Evolutionary conservation across 37 sponge, comb jelly and placozoan genomes (phyloP).

Genomic region (Dysidea cf. avara): DNA sequence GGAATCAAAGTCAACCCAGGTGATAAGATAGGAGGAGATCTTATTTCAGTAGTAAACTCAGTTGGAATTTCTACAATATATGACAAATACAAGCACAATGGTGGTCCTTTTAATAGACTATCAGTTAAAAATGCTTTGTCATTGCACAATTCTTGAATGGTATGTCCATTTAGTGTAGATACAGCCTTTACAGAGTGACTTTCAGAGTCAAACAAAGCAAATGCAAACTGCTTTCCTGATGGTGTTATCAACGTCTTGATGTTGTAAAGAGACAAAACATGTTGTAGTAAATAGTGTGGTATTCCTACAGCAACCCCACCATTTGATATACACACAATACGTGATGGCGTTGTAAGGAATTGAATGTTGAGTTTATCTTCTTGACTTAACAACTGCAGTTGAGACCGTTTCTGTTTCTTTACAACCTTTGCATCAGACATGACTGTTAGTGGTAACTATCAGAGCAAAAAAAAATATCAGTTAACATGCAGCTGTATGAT

Average conservation of each 20-base stretch:
- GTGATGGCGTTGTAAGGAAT: constrained; percentile 35
- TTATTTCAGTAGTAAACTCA: background rate
- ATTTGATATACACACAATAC: constrained; percentile 53
- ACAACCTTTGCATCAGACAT: constrained; percentile 13
- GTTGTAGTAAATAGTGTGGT: constrained; percentile 8
- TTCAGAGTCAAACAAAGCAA: constrained; percentile 20
- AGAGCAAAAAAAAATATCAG: no score
- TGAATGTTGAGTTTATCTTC: constrained; percentile 24
- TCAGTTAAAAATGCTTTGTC: constrained; percentile 4
- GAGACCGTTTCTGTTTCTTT: constrained; percentile 41
- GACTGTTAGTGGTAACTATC: no score
- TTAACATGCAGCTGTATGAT: no score
- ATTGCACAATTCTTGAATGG: constrained; percentile 25
- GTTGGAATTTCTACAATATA: constrained; percentile 28
- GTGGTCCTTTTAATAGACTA: constrained; percentile 27
- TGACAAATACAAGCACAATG: constrained; percentile 41
- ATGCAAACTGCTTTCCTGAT: constrained; percentile 35
- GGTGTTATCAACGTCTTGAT: constrained; percentile 18
- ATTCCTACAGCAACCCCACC: constrained; percentile 66
- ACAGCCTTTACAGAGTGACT: background rate
- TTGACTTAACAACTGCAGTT: constrained; percentile 8
- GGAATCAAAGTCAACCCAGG: constrained; percentile 40
- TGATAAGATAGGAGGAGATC: no score
- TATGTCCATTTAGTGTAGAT: constrained; percentile 25
- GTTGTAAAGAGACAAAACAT: constrained; percentile 10